These are phyloP conservation scores for Ecliptopera silaceata DNA, from an alignment of 2,888 invertebrate genomes.

Conservation along the genomic window DNA sequence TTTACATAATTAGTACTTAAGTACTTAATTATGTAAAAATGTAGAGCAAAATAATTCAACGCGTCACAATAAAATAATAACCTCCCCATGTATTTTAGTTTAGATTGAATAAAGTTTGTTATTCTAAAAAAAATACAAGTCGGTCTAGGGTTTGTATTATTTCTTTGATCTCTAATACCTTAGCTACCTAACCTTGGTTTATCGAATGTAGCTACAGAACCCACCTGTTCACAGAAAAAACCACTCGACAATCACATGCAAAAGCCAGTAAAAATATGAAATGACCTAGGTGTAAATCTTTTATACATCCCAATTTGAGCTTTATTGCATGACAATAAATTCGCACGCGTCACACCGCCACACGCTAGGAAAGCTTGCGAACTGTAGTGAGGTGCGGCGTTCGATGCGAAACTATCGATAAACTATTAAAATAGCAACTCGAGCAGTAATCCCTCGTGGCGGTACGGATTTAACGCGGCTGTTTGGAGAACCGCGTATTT, in stretches of 20 bases:
- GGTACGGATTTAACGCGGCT: constrained; percentile 73
- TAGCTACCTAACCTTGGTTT: no score
- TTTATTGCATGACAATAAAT: constrained; percentile 41
- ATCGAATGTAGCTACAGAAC: not conserved
- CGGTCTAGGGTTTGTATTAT: no score
- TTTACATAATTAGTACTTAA: no score
- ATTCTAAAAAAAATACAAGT: no score
- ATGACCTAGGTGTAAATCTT: constrained; percentile 46
- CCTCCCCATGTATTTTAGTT: no score
- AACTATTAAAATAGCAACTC: constrained; percentile 64
- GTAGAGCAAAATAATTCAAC: not conserved
- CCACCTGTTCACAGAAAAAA: constrained; percentile 31
- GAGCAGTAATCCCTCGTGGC: constrained; percentile 56
- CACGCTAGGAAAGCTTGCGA: constrained; percentile 39
- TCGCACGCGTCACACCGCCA: constrained; percentile 45
- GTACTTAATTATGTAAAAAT: no score
- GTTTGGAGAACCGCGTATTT: constrained; percentile 77
- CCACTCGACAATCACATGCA: constrained; percentile 45
- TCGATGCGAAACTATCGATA: constrained; percentile 67
- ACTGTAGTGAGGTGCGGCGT: constrained; percentile 47
- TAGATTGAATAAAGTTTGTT: no score
- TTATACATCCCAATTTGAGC: constrained; percentile 43
- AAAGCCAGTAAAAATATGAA: constrained; percentile 49
- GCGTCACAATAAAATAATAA: no score
- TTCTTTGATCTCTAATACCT: no score